phyloP scores from a whole-genome alignment of 2,888 invertebrate genomes.

The Oxyteleia sp. region DNA sequence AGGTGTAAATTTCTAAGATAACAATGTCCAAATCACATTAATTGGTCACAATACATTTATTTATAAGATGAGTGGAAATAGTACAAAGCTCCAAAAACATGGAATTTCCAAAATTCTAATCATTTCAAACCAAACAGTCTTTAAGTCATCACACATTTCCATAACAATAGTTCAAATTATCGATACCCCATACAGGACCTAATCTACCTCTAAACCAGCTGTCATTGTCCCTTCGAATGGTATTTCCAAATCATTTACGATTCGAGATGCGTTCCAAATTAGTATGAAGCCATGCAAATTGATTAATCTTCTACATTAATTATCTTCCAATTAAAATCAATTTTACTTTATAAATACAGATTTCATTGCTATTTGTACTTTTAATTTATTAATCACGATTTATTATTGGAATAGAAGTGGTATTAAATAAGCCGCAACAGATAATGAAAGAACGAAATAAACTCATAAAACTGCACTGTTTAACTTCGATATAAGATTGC shows the following conservation, averaged over 20 bases:
- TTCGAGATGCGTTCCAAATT: slow-evolving; percentile 8
- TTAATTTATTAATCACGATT: neutral
- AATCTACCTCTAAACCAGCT: slow-evolving; percentile 6
- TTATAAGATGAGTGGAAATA: no score
- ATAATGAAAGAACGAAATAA: neutral
- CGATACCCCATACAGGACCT: neutral
- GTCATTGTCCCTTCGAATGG: slow-evolving; percentile 18
- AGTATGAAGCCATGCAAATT: slow-evolving; percentile 11
- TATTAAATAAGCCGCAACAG: neutral
- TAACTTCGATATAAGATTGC: neutral
- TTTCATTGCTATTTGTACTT: neutral
- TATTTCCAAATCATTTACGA: slow-evolving; percentile 23
- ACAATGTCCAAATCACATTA: no score
- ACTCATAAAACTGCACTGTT: neutral
- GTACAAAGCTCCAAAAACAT: no score
- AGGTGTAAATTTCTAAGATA: no score
- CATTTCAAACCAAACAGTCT: neutral
- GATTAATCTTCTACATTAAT: slow-evolving; percentile 19
- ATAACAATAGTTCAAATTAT: slow-evolving; percentile 31
- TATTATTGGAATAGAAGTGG: neutral
- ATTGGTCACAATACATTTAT: no score
- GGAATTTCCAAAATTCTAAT: neutral
- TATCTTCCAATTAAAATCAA: neutral
- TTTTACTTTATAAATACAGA: neutral
- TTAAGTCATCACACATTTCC: slow-evolving; percentile 20